Conservation (phyloP, 37 sponge, comb jelly and placozoan species). For the Diacarnus erythraeanus region DNA sequence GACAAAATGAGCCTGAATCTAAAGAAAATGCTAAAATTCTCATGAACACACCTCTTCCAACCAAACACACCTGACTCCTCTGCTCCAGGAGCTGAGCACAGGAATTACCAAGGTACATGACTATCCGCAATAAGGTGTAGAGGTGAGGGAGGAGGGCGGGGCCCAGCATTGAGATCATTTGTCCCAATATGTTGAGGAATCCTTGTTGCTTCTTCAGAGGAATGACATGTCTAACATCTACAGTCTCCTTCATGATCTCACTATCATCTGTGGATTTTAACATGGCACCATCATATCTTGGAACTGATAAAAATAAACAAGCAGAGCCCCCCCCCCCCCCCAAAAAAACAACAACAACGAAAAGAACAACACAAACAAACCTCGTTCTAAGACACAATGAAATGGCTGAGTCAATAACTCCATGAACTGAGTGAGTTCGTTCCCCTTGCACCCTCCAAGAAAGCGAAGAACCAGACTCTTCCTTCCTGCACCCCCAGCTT, state of each 20-base stretch:
- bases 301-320: too few relatives aligned
- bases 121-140: slow-evolving; percentile 20
- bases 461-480: slow-evolving; percentile 67
- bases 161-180: slow-evolving; percentile 55
- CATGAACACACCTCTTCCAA: not conserved
- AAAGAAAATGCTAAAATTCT: not conserved
- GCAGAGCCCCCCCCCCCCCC: too few relatives aligned
- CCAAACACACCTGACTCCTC: slow-evolving; percentile 31
- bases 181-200: slow-evolving; percentile 59
- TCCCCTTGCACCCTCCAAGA: slow-evolving; percentile 49
- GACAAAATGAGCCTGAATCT: slow-evolving; percentile 57
- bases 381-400: slow-evolving; percentile 2
- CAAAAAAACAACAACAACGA: too few relatives aligned
- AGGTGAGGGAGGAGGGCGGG: slow-evolving; percentile 43
- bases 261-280: too few relatives aligned
- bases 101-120: slow-evolving; percentile 8
- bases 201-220: slow-evolving; percentile 81
- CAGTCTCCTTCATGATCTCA: too few relatives aligned
- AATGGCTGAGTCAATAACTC: slow-evolving; percentile 55
- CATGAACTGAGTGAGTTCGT: slow-evolving; percentile 63
- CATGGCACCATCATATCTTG: too few relatives aligned
- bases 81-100: slow-evolving; percentile 43
- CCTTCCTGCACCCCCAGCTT: slow-evolving; percentile 44
- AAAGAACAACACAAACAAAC: not conserved
- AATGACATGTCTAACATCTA: slow-evolving; percentile 38